Percentiles rank a stretch among this genome's conserved stretches.
Evolutionary conservation across 2,113 vertebrate genomes (phyloP).

Genomic region (Coreoperca whiteheadi): DNA sequence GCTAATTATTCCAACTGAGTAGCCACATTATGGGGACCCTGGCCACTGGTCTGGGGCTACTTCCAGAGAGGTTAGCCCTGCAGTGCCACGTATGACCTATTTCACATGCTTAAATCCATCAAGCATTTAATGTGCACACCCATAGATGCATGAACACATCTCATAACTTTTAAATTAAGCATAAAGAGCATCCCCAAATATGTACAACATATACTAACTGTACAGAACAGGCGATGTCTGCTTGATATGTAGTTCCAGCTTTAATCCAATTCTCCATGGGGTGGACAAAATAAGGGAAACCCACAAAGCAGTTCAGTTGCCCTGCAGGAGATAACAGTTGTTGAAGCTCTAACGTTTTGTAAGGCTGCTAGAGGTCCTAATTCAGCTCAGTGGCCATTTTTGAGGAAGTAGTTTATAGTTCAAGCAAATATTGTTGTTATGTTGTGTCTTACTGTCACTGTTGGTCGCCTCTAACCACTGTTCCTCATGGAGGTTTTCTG

Average conservation of each 20-base stretch:
- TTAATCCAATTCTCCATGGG: neutral
- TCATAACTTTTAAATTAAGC: neutral
- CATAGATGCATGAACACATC: neutral
- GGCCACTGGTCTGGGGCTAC: neutral
- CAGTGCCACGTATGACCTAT: neutral
- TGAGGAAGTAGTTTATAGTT: neutral
- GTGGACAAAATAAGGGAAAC: neutral
- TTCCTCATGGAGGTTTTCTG: neutral
- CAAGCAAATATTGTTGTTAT: neutral
- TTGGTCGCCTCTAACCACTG: too few relatives aligned
- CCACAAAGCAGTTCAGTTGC: neutral
- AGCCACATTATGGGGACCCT: neutral
- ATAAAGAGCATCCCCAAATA: neutral
- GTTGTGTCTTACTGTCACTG: neutral
- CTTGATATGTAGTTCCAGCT: neutral
- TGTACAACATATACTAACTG: neutral
- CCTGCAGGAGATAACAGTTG: neutral
- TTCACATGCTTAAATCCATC: neutral
- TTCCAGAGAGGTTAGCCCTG: neutral
- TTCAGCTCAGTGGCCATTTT: neutral
- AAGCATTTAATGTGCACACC: neutral
- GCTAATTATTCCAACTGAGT: constrained; percentile 21
- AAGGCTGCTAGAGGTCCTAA: neutral
- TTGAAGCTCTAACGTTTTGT: neutral
- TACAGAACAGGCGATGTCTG: neutral